Base-by-base conservation (phyloP, 2,888 invertebrate species). In the Dermolepida albohirtum region DNA sequence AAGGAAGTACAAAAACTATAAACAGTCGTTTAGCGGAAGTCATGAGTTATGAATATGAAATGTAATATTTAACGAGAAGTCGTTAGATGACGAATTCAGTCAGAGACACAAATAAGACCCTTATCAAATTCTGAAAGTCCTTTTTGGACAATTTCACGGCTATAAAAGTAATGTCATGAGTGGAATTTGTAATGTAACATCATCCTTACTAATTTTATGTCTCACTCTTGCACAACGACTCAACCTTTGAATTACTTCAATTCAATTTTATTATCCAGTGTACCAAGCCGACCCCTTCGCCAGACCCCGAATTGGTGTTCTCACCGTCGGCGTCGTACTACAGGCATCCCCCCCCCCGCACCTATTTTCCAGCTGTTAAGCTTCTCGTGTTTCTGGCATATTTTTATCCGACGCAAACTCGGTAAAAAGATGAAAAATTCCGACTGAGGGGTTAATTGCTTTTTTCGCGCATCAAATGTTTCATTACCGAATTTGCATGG, bases 401-500 rank as follows among this genome's bases (percentile, higher is more conserved):
- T 34, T 34, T 34, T 34, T 34, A 34, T 34, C 34, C 6, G 34
- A 34, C 34, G 34, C 34, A 34, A 22, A 34, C 34, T 34, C 34
- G 34, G 34, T 34, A 34, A 34, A 11, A 16, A 41, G 40, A 40
- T n/a, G n/a, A 40, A 41, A 55, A 17, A 50, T 50, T 50, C 50
- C 27, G n/a, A 22, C 50, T n/a, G 16, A 39, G 41, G 55, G 55
- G 55, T 17, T 55, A 55, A 55, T 55, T 55, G 41, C 55, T 55
- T 55, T 34, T 55, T 55, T 54, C 17, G 40, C 22, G 41, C 55
- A 22, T 55, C 55, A 41, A 55, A 55, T 55, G 55, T 55, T 55
- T 55, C 55, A 55, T 55, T 41, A 41, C 41, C 55, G 55, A 55
- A 55, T 55, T 55, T 40, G 40, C 55, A 41, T 41, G 55, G 55